Evolutionary conservation across 2,888 invertebrate genomes (phyloP), one percentile per base, ranked within the genome.

Genomic region (Xiphydria camelus): DNA sequence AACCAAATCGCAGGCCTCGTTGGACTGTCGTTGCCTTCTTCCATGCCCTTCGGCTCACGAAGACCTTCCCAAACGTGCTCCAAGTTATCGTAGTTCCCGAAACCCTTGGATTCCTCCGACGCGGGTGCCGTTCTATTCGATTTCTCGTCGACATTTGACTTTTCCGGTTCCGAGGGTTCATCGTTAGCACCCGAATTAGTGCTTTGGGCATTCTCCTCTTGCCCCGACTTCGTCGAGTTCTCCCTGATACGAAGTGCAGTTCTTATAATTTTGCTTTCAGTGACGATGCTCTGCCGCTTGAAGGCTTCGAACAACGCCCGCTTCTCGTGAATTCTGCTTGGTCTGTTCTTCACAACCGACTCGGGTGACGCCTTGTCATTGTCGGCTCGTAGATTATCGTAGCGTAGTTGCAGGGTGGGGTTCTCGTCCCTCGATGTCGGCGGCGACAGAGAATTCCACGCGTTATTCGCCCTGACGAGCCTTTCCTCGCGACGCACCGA

Each of bases 1-100:
- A 87, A 68, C 87, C 88, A 88, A 45, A 86, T 83, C 42, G 85
- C 84, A 2, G 86, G 86, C 4, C 82, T 78, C 18, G 83, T 87
- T 1, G 87, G 86, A 44, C 77, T 77, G 44, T 77, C 77, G 29
- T 61, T 62, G 4, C 14, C 19, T n/a, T 54, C 57, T 4, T 53
- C 57, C 4, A 50, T 40, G 3, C 57, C 54, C 23, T 60, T 53
- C 2, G 57, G 57, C 4, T 62, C 66, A 1, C 58, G 58, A n/a
- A 67, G 49, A 32, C 63, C 65, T 2, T 70, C 67, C 73, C 74
- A 74, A 1, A 70, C 66, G n/a, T 67, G 62, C 52, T 82, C 77
- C 22, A 84, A 65, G 21, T 83, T 83, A 64, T 84, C 84, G 54
- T 84, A 84, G 54, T 83, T 83, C 33, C 82, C 83, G 51, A 81